A percentile compares a stretch with the other conserved stretches of the same genome.
Conservation (phyloP, 2,113 vertebrate species). For the Cairina moschata region DNA sequence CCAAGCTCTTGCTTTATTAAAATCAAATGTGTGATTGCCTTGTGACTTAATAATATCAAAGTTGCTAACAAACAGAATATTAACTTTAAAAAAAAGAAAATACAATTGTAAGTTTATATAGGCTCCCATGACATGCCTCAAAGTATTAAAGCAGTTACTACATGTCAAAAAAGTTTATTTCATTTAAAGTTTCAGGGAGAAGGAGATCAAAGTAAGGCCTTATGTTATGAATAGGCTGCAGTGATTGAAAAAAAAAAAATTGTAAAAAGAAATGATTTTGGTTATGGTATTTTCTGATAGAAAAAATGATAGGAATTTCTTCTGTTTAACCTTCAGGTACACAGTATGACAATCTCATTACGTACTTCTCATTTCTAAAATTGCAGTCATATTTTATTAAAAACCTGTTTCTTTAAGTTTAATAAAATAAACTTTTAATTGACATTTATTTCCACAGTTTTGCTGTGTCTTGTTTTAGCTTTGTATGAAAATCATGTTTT, state of each 20-base stretch:
- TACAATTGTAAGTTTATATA: neutral
- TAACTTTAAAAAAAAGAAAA: neutral
- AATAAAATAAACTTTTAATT: neutral
- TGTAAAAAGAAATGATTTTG: neutral
- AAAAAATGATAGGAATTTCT: neutral
- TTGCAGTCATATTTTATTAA: neutral
- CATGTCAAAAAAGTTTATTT: neutral
- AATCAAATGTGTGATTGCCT: neutral
- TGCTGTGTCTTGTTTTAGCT: neutral
- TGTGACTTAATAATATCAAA: neutral
- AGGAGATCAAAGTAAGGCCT: neutral
- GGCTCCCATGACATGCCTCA: neutral
- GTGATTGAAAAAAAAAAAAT: neutral
- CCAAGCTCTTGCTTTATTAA: neutral
- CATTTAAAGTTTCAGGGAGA: neutral
- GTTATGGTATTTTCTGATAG: neutral
- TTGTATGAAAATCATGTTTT: neutral
- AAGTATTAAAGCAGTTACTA: neutral
- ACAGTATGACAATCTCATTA: neutral
- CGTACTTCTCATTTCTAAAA: neutral
- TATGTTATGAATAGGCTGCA: neutral
- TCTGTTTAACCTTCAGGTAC: too few species aligned
- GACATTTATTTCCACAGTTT: neutral
- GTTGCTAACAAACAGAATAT: neutral
- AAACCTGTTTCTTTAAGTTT: neutral